A percentile compares a stretch with the other conserved stretches of the same genome.
Conservation (phyloP, 2,113 vertebrate genomes). For the Oenanthe melanoleuca region DNA sequence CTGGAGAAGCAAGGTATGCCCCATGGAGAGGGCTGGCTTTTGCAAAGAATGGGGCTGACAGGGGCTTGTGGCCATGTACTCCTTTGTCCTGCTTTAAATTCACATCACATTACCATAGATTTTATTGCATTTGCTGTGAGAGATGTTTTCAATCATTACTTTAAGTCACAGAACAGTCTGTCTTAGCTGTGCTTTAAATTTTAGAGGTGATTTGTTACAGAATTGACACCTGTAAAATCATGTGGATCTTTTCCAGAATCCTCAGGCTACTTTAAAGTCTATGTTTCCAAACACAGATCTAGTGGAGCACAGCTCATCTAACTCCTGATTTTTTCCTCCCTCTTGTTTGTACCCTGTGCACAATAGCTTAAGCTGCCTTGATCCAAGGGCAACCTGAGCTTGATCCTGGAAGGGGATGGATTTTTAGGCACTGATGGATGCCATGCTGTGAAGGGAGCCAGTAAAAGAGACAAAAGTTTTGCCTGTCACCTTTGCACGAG, state of each 20-base stretch:
- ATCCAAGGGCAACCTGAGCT: neutral
- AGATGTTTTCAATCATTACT: accelerated
- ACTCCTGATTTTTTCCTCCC: neutral
- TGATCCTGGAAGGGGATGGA: neutral
- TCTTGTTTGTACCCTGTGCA: neutral
- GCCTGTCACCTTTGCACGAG: accelerated
- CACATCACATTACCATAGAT: accelerated
- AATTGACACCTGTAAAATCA: neutral
- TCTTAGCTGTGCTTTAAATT: neutral
- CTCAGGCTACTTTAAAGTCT: neutral
- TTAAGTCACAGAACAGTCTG: neutral
- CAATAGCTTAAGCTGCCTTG: neutral
- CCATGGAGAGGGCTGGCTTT: neutral
- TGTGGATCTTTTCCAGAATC: neutral
- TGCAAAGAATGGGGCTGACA: neutral
- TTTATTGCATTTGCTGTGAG: neutral
- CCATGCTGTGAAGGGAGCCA: neutral
- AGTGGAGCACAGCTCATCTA: neutral
- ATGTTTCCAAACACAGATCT: neutral
- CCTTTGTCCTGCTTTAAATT: neutral
- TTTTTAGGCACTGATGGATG: neutral
- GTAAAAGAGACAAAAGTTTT: neutral
- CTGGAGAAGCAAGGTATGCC: neutral
- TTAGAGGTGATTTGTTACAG: neutral
- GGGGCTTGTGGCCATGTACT: neutral